Evolutionary conservation across 2,113 vertebrate genomes (phyloP).

Genomic region (Willisornis vidua): DNA sequence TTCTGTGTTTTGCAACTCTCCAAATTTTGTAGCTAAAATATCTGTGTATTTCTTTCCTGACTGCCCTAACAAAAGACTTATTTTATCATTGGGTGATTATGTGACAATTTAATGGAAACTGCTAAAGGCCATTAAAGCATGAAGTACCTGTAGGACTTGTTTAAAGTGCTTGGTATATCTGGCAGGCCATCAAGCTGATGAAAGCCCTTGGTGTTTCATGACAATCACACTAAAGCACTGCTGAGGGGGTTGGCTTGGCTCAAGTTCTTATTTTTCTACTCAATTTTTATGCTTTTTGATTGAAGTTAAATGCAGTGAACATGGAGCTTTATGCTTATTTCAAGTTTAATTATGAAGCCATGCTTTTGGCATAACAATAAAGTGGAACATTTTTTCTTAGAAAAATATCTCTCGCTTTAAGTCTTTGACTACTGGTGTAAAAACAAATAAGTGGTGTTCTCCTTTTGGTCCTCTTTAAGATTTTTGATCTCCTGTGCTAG

Average conservation of each 20-base stretch:
- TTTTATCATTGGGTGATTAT: neutral
- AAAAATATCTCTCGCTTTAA: neutral
- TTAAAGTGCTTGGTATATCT: slow-evolving; percentile 4
- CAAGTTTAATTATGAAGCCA: slow-evolving; percentile 21
- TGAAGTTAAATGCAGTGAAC: neutral
- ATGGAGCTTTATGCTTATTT: slow-evolving; percentile 5
- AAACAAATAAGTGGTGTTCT: neutral
- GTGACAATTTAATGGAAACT: neutral
- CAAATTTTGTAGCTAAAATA: neutral
- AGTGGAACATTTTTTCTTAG: neutral
- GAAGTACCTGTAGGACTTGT: slow-evolving; percentile 26
- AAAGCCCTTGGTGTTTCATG: slow-evolving; percentile 26
- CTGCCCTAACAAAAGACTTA: neutral
- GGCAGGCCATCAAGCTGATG: slow-evolving; percentile 26
- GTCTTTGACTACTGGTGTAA: neutral
- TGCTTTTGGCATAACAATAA: neutral
- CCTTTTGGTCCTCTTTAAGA: neutral
- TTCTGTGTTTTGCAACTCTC: neutral
- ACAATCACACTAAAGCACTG: neutral
- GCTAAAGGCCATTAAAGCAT: neutral
- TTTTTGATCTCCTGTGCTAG: neutral
- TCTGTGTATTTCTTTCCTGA: neutral
- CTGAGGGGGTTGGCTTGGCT: slow-evolving; percentile 2
- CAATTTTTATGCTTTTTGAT: slow-evolving; percentile 37
- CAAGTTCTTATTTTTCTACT: slow-evolving; percentile 16